A percentile compares a stretch with the other conserved stretches of the same genome.
phyloP scores from a whole-genome alignment of 2,113 vertebrate genomes.

The Puffinus mauretanicus region DNA sequence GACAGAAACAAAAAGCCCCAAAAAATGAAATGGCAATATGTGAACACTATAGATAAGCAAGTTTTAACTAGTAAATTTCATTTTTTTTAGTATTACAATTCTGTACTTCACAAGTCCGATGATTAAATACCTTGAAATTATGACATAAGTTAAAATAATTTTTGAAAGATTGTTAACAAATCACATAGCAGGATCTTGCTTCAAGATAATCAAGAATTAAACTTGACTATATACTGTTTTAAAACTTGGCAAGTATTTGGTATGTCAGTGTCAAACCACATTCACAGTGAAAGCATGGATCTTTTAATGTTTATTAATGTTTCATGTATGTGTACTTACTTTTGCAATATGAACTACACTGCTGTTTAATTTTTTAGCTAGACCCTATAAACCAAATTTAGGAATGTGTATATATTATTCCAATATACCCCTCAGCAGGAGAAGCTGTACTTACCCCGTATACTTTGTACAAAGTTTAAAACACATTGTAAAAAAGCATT shows the following conservation, averaged over 20 bases:
- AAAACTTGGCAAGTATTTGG: neutral
- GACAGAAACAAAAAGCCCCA: neutral
- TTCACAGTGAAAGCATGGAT: neutral
- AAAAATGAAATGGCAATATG: neutral
- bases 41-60: neutral
- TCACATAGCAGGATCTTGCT: neutral
- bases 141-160: neutral
- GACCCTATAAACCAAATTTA: neutral
- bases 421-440: neutral
- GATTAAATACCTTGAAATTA: neutral
- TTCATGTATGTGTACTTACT: neutral
- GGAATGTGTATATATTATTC: neutral
- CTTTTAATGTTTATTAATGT: neutral
- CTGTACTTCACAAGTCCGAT: neutral
- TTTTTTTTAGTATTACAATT: neutral
- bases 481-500: neutral
- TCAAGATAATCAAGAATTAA: neutral
- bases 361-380: neutral
- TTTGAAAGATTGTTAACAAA: neutral
- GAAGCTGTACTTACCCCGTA: neutral
- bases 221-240: neutral
- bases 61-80: neutral
- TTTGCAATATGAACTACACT: neutral
- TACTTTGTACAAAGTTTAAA: neutral
- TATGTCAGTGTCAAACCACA: neutral